Evolutionary conservation across 2,113 vertebrate genomes (phyloP).

Genomic region (Pachyramphus minor): DNA sequence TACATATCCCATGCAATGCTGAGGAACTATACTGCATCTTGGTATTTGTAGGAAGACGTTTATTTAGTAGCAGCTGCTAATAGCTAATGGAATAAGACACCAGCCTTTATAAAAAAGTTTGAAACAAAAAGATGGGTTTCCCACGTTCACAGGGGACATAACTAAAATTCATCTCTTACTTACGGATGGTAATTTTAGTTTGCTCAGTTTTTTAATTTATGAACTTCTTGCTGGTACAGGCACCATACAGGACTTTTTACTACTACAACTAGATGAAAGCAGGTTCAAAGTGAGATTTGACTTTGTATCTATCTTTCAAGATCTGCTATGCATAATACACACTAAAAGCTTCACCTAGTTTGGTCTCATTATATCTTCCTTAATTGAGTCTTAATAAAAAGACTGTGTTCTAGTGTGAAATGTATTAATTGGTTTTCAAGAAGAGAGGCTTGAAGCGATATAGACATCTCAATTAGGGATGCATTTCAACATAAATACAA

Average conservation of each 20-base stretch:
- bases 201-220: neutral
- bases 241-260: neutral
- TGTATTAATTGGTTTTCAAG: constrained; percentile 57
- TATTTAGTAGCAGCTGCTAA: constrained; percentile 5
- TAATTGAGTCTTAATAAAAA: constrained; percentile 63
- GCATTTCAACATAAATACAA: constrained; percentile 27
- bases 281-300: constrained; percentile 41
- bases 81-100: constrained; percentile 59
- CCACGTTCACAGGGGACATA: neutral
- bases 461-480: constrained; percentile 46
- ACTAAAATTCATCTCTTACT: constrained; percentile 52
- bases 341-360: constrained; percentile 32
- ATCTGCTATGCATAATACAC: neutral
- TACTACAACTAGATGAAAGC: neutral
- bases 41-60: neutral
- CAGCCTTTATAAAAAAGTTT: constrained; percentile 21
- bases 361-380: constrained; percentile 48
- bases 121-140: constrained; percentile 68
- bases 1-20: neutral
- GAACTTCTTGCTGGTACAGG: constrained; percentile 10
- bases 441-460: constrained; percentile 19
- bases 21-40: neutral
- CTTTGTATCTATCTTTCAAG: constrained; percentile 49
- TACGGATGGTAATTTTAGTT: neutral
- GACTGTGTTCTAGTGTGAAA: constrained; percentile 22